phyloP scores from a whole-genome alignment of 2,797 vertebrate genomes.

The Mormyrus hasselquistii region DNA sequence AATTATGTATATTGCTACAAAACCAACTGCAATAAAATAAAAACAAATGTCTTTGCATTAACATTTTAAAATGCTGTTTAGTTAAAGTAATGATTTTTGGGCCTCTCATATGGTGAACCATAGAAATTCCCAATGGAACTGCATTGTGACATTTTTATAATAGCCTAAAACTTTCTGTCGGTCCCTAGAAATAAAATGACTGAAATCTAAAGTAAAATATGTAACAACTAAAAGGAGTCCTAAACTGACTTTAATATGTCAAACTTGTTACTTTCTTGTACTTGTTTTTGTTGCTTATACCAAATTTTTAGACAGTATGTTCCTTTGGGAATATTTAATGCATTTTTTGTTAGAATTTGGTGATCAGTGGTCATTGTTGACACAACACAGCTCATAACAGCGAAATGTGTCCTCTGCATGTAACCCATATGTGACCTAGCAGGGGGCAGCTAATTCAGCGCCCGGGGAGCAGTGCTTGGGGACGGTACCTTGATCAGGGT shows the following conservation, averaged over 20 bases:
- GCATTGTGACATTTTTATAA: too few species aligned
- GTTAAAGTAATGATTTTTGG: not conserved
- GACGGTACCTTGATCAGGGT: too few species aligned
- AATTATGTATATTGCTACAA: not conserved
- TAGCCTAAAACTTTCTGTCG: too few species aligned
- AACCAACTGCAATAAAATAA: not conserved
- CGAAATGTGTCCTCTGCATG: too few species aligned
- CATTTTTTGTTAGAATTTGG: not conserved
- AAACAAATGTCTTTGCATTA: not conserved
- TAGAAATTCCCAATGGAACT: too few species aligned
- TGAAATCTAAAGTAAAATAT: not conserved
- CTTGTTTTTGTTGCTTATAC: too few species aligned
- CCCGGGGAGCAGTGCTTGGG: too few species aligned
- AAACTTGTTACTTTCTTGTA: not conserved
- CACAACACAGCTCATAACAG: too few species aligned
- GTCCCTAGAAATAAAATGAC: not conserved
- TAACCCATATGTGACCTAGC: too few species aligned
- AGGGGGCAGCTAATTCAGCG: too few species aligned
- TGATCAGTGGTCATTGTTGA: too few species aligned
- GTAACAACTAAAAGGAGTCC: not conserved
- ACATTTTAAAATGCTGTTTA: not conserved
- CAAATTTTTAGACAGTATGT: not conserved
- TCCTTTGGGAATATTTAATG: not conserved
- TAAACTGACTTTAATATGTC: not conserved
- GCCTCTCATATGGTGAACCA: too few species aligned